These are phyloP conservation scores for Xylota segnis DNA, from an alignment of 2,888 invertebrate species.

Conservation along the genomic window DNA sequence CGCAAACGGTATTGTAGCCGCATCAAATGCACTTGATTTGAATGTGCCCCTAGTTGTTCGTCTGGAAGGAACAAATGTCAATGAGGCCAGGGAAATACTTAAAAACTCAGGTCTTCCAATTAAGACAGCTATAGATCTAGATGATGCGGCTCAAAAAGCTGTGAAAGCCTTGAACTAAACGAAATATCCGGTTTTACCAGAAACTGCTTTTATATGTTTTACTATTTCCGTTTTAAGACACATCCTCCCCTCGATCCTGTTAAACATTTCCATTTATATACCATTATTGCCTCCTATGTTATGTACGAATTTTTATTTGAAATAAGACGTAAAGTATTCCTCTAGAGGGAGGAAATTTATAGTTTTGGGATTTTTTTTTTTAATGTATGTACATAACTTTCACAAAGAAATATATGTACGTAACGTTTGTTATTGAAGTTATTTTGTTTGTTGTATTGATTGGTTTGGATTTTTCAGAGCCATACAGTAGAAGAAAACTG, in stretches of 20 bases:
- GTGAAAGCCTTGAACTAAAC: conserved; percentile 86
- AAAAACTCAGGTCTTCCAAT: conserved; percentile 93
- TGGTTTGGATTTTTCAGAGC: too few species aligned
- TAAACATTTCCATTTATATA: conserved; percentile 39
- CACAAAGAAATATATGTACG: conserved; percentile 1
- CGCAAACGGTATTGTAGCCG: conserved; percentile 97
- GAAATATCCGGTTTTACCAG: background rate
- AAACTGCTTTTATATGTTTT: conserved; percentile 26
- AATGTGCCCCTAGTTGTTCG: conserved; percentile 96
- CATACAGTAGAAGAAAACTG: too few species aligned
- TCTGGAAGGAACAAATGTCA: conserved; percentile 97
- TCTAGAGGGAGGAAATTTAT: background rate
- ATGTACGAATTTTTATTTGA: conserved; percentile 12
- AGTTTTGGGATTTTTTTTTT: conserved; percentile 9
- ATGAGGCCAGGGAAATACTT: conserved; percentile 92
- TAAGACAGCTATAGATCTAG: conserved; percentile 92
- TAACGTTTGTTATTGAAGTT: conserved; percentile 18
- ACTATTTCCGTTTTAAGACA: background rate
- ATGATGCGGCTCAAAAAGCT: conserved; percentile 96
- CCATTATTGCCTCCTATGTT: background rate
- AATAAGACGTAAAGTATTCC: conserved; percentile 9
- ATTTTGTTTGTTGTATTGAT: background rate
- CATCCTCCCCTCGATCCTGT: background rate
- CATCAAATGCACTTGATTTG: conserved; percentile 91
- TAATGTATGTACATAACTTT: background rate